These are phyloP conservation scores for Gymnoscopelus microlampas DNA, from an alignment of 2,797 vertebrate species.

Conservation along the genomic window DNA sequence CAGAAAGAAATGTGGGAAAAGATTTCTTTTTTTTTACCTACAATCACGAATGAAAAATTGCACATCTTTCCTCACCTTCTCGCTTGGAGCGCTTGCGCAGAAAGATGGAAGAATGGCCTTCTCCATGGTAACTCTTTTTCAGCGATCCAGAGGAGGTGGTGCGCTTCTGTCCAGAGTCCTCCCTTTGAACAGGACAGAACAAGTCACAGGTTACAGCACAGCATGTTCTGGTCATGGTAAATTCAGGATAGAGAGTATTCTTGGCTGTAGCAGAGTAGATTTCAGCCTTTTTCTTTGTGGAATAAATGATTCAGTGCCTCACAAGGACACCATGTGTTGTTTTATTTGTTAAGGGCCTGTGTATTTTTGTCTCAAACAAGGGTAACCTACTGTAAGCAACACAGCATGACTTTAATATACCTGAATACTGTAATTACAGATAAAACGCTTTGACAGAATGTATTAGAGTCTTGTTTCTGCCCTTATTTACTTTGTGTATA, in stretches of 20 bases:
- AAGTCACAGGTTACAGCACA: too few relatives aligned
- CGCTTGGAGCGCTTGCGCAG: conserved; percentile 77
- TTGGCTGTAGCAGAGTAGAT: too few relatives aligned
- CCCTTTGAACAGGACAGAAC: conserved; percentile 62
- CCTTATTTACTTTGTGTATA: too few relatives aligned
- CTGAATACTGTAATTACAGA: background rate
- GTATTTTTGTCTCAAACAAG: background rate
- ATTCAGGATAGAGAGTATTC: too few relatives aligned
- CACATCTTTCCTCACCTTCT: conserved; percentile 68
- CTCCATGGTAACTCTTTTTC: conserved; percentile 73
- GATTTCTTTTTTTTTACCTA: too few relatives aligned
- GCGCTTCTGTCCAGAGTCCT: conserved; percentile 83
- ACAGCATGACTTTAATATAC: too few relatives aligned
- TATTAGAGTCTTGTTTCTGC: background rate
- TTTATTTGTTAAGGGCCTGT: background rate
- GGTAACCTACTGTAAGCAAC: conserved; percentile 1
- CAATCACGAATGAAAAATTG: background rate
- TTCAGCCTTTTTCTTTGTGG: too few relatives aligned
- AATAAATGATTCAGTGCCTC: background rate
- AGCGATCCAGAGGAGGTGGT: conserved; percentile 79
- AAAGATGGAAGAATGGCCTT: conserved; percentile 76
- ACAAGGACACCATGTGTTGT: background rate
- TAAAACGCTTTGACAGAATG: background rate
- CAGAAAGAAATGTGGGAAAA: too few relatives aligned
- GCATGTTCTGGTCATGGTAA: too few relatives aligned